Percentiles rank a stretch among this genome's conserved stretches.
Conservation (phyloP, 2,888 invertebrate species). For the Pinctada fucata region DNA sequence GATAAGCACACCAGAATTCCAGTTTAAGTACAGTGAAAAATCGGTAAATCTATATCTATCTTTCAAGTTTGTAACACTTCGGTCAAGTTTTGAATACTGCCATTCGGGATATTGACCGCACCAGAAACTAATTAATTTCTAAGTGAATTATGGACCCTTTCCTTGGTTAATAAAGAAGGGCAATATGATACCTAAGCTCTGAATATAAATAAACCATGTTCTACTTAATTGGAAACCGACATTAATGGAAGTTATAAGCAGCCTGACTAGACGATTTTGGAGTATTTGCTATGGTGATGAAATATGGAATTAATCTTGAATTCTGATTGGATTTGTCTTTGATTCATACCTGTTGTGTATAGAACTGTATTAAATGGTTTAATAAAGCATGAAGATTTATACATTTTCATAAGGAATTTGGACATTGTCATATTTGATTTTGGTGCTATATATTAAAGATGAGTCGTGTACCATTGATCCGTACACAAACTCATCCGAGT, state of each 20-base stretch:
- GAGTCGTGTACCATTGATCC: slow-evolving; percentile 10
- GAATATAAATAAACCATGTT: not conserved
- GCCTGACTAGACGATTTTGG: not conserved
- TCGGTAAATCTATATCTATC: not conserved
- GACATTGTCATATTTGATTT: no score
- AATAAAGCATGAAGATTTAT: no score
- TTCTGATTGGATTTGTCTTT: no score
- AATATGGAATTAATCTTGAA: no score
- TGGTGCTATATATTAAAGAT: not conserved
- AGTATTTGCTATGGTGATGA: no score
- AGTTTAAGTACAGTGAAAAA: not conserved
- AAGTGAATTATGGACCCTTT: not conserved
- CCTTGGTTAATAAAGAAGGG: no score
- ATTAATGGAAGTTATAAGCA: not conserved
- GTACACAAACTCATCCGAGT: slow-evolving; percentile 23
- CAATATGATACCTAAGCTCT: no score
- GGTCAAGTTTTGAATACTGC: not conserved
- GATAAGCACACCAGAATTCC: not conserved
- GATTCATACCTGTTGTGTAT: no score
- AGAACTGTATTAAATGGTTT: no score
- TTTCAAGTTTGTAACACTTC: not conserved
- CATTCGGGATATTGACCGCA: not conserved
- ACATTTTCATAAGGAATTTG: no score
- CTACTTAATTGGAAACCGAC: not conserved
- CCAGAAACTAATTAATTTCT: not conserved